phyloP scores from a whole-genome alignment of 2,113 vertebrate species.

The Lophura nycthemera region DNA sequence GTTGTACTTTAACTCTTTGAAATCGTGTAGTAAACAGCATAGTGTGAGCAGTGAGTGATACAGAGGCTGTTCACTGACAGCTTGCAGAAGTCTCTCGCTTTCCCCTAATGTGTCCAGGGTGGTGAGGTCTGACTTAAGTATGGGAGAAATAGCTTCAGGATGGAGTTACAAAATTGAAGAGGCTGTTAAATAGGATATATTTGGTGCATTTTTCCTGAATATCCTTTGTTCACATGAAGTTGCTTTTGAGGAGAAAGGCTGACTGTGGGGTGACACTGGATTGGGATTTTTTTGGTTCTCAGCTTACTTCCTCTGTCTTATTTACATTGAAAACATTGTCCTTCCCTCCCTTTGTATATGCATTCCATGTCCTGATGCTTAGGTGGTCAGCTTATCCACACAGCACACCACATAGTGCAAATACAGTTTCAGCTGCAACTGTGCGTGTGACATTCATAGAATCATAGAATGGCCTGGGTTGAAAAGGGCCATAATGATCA shows the following conservation, averaged over 20 bases:
- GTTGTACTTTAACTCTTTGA: background rate
- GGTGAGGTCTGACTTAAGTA: background rate
- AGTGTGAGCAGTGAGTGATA: background rate
- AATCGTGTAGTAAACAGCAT: rapidly evolving
- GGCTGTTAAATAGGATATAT: background rate
- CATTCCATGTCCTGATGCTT: background rate
- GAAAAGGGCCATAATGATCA: too few species aligned
- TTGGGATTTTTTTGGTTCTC: background rate
- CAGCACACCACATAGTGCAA: background rate
- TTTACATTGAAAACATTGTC: background rate
- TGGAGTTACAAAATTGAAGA: background rate
- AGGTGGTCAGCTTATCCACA: background rate
- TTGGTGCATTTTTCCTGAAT: rapidly evolving
- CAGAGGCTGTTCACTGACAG: background rate
- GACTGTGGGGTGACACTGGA: background rate
- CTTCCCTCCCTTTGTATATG: background rate
- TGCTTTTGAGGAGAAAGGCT: background rate
- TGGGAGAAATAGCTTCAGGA: background rate
- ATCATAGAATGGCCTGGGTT: too few species aligned
- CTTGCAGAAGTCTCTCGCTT: background rate
- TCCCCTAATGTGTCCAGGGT: background rate
- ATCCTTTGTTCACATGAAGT: background rate
- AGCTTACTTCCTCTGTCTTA: background rate
- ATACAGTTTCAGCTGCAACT: background rate
- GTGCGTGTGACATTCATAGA: background rate